Evolutionary conservation across 2,797 vertebrate genomes (phyloP), one percentile per base, ranked within the genome.

Genomic region (Tadarida brasiliensis): DNA sequence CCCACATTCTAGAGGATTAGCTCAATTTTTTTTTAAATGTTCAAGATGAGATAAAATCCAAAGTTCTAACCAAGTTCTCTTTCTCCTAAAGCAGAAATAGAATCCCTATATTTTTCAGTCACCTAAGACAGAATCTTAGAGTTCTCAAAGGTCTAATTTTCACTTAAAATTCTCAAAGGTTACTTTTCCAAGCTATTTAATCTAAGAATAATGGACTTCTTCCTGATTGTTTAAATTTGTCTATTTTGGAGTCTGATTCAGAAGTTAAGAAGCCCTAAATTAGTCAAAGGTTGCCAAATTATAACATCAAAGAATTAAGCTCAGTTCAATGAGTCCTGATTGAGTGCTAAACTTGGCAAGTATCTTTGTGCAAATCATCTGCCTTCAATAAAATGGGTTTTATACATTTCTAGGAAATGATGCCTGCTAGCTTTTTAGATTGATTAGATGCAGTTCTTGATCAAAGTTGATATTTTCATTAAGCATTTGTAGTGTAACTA

Each of bases 291-390:
- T 56, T 94, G 90, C 59, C 94, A 89, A 87, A 61, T 19, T 81
- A 65, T 73, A 95, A 86, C 44, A 89, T 73, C 33, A 90, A 91
- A 91, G n/a, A 85, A 91, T 67, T 56, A 87, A 92, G 24, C 8
- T 83, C 87, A 82, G 22, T 73, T 96, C 17, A 89, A 86, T 54
- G 26, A 59, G 56, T 91, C 93, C 49, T 80, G 63, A 91, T 57
- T 85, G 35, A 86, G 47, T 90, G 82, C 30, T 73, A 77, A 77
- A 33, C 16, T 81, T 92, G 76, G 70, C 59, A 94, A 68, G 49
- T 56, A 39, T 63, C 28, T 70, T 93, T 57, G 35, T 83, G 26
- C 16, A 93, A 91, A 28, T 95, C 65, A 54, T 81, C 57, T 78
- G 61, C 20, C 33, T 93, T 90, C 11, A 35, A 86, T 71, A 76